Percentiles rank a stretch among this genome's conserved stretches.
Conservation (phyloP, 1,140 invertebrate species). For the Drosophila watanabei region DNA sequence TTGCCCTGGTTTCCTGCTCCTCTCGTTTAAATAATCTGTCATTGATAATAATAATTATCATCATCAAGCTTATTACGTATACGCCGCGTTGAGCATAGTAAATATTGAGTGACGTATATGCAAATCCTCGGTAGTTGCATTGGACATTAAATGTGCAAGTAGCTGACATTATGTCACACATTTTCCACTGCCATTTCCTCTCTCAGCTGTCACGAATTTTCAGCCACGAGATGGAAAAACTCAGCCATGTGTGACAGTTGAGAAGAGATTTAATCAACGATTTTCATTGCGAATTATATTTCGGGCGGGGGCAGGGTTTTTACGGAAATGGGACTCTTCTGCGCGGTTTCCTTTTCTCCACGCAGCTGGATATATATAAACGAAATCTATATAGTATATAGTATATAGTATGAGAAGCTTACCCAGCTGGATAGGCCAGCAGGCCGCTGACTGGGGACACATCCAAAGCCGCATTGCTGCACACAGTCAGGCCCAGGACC, state of each 20-base stretch:
- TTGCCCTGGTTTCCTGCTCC: slow-evolving; percentile 11
- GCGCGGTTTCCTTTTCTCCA: slow-evolving; percentile 14
- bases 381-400: slow-evolving; percentile 9
- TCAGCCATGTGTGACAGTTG: slow-evolving; percentile 36
- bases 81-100: slow-evolving; percentile 32
- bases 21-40: slow-evolving; percentile 30
- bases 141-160: slow-evolving; percentile 36
- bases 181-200: slow-evolving; percentile 8
- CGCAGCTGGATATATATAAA: slow-evolving; percentile 21
- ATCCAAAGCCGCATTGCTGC: slow-evolving; percentile 95
- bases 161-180: slow-evolving; percentile 48
- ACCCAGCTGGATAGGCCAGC: slow-evolving; percentile 98
- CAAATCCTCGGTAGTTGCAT: slow-evolving; percentile 43
- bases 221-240: slow-evolving; percentile 31
- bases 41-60: slow-evolving; percentile 28
- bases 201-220: slow-evolving; percentile 18
- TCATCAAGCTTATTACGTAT: slow-evolving; percentile 36
- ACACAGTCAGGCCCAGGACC: slow-evolving; percentile 96
- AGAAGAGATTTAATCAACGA: slow-evolving; percentile 47
- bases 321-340: slow-evolving; percentile 17
- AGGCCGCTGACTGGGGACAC: slow-evolving; percentile 94
- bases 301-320: slow-evolving; percentile 8
- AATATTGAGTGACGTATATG: slow-evolving; percentile 43
- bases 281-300: slow-evolving; percentile 34
- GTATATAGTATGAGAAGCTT: slow-evolving; percentile 84